Evolutionary conservation across 1,140 invertebrate genomes (phyloP).

Genomic region (Drosophila littoralis): DNA sequence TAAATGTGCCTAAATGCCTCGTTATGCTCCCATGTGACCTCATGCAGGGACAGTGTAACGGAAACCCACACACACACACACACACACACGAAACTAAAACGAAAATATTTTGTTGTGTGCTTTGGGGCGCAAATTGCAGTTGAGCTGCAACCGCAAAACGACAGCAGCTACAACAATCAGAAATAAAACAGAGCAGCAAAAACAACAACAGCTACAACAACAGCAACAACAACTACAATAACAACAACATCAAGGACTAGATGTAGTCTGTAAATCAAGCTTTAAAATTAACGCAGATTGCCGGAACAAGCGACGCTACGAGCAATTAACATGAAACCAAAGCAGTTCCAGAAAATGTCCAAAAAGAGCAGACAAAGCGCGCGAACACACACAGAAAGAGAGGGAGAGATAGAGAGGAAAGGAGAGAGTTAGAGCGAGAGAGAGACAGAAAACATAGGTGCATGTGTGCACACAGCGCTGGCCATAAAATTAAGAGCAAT

Average conservation of each 20-base stretch:
- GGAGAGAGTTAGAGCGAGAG: not conserved
- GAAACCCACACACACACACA: not conserved
- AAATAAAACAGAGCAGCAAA: conserved; percentile 11
- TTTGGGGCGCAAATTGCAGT: conserved; percentile 61
- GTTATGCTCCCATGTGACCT: conserved; percentile 20
- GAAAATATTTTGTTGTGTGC: conserved; percentile 51
- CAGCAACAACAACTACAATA: conserved; percentile 4
- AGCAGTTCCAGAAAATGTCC: conserved; percentile 46
- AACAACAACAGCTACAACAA: conserved; percentile 8
- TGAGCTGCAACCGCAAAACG: conserved; percentile 52
- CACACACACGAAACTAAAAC: conserved; percentile 6
- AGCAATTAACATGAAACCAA: conserved; percentile 81
- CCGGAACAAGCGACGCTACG: conserved; percentile 79
- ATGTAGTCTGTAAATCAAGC: conserved; percentile 79
- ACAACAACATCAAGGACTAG: conserved; percentile 28
- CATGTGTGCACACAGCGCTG: conserved; percentile 5
- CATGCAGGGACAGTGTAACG: conserved; percentile 30
- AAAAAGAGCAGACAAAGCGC: conserved; percentile 63
- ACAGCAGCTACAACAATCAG: conserved; percentile 17
- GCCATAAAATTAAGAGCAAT: not conserved
- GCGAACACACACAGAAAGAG: conserved; percentile 26
- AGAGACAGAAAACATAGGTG: not conserved
- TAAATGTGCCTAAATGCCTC: conserved; percentile 13
- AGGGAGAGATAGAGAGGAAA: not conserved
- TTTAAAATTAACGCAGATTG: conserved; percentile 83